Percentiles rank a stretch among this genome's conserved stretches.
phyloP scores from a whole-genome alignment of 2,797 vertebrate genomes.

The Philypnodon macrostomus region DNA sequence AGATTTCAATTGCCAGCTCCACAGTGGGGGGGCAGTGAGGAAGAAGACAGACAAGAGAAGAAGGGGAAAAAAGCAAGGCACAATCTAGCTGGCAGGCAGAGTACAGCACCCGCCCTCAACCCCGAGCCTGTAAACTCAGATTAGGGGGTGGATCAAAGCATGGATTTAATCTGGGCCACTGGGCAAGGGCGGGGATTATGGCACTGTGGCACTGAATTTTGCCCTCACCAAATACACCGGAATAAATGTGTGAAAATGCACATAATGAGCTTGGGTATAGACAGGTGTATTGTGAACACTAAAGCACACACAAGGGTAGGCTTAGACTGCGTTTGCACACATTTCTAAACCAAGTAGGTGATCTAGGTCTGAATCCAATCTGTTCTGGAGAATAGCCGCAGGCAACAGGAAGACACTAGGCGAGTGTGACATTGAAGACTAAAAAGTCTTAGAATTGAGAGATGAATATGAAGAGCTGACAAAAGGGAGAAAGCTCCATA shows the following conservation, averaged over 20 bases:
- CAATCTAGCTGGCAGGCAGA: conserved; percentile 75
- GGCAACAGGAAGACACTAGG: conserved; percentile 53
- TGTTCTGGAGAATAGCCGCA: conserved; percentile 43
- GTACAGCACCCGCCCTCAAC: conserved; percentile 73
- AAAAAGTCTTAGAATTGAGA: conserved; percentile 51
- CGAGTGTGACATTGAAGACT: conserved; percentile 56
- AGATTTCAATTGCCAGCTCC: conserved; percentile 74
- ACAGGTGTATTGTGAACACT: conserved; percentile 1
- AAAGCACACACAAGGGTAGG: conserved; percentile 3
- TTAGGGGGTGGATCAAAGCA: conserved; percentile 82
- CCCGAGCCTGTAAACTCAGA: conserved; percentile 81
- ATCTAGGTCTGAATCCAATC: conserved; percentile 58
- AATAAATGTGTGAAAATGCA: conserved; percentile 29
- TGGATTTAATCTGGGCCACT: conserved; percentile 82
- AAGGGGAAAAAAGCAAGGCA: conserved; percentile 65
- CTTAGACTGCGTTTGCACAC: conserved; percentile 14
- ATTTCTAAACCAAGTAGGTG: conserved; percentile 40
- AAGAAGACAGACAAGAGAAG: conserved; percentile 62
- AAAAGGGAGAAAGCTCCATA: conserved; percentile 72
- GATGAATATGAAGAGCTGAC: conserved; percentile 63
- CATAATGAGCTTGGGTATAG: conserved; percentile 32
- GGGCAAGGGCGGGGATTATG: conserved; percentile 78
- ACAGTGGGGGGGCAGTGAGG: conserved; percentile 59
- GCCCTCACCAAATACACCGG: conserved; percentile 56
- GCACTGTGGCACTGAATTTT: conserved; percentile 66